phyloP scores from a whole-genome alignment of 2,888 invertebrate genomes.

The Meliscaeva auricollis region DNA sequence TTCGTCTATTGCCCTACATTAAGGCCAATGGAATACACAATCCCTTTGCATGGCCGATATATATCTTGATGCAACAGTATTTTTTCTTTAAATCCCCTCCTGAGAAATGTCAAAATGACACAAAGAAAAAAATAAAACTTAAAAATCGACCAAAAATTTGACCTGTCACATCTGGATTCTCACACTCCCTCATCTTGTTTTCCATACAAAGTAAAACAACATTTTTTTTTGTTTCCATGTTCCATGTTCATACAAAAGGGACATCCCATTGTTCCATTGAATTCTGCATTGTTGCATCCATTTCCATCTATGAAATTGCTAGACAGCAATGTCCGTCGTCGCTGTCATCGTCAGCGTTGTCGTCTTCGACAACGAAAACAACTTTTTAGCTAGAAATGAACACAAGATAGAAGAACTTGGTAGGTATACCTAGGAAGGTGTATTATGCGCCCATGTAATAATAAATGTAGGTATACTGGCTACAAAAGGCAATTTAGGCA shows the following conservation, averaged over 20 bases:
- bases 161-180: conserved; percentile 68
- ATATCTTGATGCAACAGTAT: conserved; percentile 42
- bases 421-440: conserved; percentile 22
- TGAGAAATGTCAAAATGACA: conserved; percentile 23
- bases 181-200: conserved; percentile 42
- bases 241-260: conserved; percentile 49
- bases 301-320: conserved; percentile 60
- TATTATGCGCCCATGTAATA: conserved; percentile 10
- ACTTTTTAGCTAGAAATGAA: conserved; percentile 37
- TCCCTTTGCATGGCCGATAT: conserved; percentile 11
- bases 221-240: conserved; percentile 30
- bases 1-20: conserved; percentile 54
- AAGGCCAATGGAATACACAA: conserved; percentile 39
- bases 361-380: conserved; percentile 19
- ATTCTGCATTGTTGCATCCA: conserved; percentile 73
- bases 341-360: not conserved
- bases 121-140: not conserved
- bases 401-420: not conserved
- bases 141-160: conserved; percentile 56
- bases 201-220: conserved; percentile 27
- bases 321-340: conserved; percentile 35
- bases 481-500: conserved; percentile 74
- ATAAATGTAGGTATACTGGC: not conserved
- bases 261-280: conserved; percentile 66
- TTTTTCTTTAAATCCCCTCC: conserved; percentile 4